Evolutionary conservation across 2,113 vertebrate species (phyloP).

Genomic region (Chiloscyllium plagiosum): DNA sequence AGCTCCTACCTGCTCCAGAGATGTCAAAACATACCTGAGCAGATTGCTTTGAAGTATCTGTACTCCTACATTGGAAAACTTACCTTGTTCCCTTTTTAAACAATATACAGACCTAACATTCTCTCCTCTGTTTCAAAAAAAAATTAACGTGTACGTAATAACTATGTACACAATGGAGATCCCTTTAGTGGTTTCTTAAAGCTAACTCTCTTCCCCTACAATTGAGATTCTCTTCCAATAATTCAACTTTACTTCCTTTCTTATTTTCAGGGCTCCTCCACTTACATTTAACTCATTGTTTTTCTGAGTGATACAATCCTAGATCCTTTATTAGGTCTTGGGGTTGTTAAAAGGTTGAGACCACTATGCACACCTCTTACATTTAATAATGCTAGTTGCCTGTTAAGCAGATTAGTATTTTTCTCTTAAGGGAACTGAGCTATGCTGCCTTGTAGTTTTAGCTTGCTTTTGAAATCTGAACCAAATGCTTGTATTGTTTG

Average conservation of each 20-base stretch:
- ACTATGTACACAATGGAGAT: not conserved
- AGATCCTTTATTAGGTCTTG: not conserved
- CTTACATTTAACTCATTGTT: not conserved
- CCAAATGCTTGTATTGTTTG: not conserved
- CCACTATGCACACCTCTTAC: not conserved
- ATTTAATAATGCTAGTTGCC: not conserved
- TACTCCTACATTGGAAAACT: not conserved
- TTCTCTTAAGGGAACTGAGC: not conserved
- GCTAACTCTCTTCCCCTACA: not conserved
- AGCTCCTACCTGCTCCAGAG: too few relatives aligned
- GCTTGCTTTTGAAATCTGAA: not conserved
- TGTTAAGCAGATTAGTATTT: not conserved
- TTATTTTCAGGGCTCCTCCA: not conserved
- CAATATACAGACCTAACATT: not conserved
- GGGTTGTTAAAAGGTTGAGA: not conserved
- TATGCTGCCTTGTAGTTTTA: not conserved
- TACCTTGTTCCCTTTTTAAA: not conserved
- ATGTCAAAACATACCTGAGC: too few relatives aligned
- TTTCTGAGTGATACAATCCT: not conserved
- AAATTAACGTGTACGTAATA: not conserved
- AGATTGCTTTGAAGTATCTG: too few relatives aligned
- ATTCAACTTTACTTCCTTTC: not conserved
- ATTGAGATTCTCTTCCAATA: not conserved
- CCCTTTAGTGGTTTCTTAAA: not conserved
- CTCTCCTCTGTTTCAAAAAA: not conserved